These are phyloP conservation scores for Anhinga anhinga DNA, from an alignment of 2,113 vertebrate species.

Conservation along the genomic window DNA sequence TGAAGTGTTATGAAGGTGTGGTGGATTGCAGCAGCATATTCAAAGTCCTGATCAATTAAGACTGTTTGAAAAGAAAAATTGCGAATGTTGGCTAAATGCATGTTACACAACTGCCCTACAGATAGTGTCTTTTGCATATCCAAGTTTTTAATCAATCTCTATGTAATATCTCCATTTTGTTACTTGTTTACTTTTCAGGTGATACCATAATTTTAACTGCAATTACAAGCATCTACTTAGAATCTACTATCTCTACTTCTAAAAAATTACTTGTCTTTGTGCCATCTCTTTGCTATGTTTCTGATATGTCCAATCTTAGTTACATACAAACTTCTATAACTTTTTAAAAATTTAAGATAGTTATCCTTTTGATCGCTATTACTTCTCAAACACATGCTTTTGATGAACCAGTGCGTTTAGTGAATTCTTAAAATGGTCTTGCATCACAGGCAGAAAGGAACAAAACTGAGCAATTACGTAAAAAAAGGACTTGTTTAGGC, in stretches of 20 bases:
- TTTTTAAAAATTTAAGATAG: background rate
- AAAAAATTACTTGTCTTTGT: background rate
- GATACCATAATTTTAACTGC: background rate
- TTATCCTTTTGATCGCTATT: background rate
- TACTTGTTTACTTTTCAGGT: background rate
- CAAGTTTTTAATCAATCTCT: background rate
- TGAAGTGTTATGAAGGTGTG: background rate
- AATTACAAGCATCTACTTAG: background rate
- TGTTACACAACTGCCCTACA: no score
- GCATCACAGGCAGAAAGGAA: background rate
- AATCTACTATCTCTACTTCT: background rate
- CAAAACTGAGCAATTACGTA: rapidly evolving
- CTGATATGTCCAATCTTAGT: background rate
- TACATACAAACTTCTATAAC: background rate
- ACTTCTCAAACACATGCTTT: background rate
- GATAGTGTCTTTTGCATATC: background rate
- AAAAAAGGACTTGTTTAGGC: background rate
- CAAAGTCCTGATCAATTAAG: background rate
- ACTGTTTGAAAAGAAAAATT: background rate
- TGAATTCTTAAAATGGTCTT: background rate
- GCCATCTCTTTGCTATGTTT: background rate
- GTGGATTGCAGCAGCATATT: background rate
- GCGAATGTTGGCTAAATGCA: background rate
- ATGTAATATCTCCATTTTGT: background rate
- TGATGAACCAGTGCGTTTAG: background rate